phyloP scores from a whole-genome alignment of 2,797 vertebrate genomes.

The Pangasius larnaudii region DNA sequence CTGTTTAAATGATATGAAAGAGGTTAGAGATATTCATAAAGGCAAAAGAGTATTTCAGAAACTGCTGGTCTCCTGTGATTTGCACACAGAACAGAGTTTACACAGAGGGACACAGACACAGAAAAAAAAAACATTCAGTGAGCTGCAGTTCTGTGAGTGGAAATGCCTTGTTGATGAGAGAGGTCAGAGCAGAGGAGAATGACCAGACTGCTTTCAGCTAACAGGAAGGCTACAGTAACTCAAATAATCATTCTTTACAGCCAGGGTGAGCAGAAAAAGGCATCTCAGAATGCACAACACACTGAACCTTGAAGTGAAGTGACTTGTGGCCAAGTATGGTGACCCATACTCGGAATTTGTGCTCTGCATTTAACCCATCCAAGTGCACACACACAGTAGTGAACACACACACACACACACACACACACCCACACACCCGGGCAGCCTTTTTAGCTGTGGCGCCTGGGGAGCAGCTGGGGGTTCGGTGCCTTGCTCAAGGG shows the following conservation, averaged over 20 bases:
- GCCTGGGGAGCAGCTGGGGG: too few relatives aligned
- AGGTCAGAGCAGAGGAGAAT: neutral
- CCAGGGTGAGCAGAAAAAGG: neutral
- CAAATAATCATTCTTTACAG: neutral
- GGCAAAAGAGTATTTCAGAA: neutral
- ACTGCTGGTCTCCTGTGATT: neutral
- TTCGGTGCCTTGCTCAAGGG: too few relatives aligned
- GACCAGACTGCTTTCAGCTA: neutral
- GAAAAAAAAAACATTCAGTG: neutral
- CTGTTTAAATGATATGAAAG: neutral
- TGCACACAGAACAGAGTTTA: neutral
- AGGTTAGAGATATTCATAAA: neutral
- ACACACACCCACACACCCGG: too few relatives aligned
- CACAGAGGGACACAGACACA: neutral
- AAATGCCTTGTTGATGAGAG: neutral
- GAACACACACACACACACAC: too few relatives aligned
- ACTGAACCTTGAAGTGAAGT: neutral
- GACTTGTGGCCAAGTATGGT: too few relatives aligned
- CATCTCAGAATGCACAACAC: neutral
- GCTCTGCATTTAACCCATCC: too few relatives aligned
- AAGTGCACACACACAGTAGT: too few relatives aligned
- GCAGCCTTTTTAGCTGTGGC: too few relatives aligned
- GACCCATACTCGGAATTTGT: too few relatives aligned
- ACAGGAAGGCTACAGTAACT: neutral
- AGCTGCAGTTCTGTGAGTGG: neutral